Evolutionary conservation across 1,140 invertebrate genomes (phyloP).

Genomic region (Cotesia typhae): DNA sequence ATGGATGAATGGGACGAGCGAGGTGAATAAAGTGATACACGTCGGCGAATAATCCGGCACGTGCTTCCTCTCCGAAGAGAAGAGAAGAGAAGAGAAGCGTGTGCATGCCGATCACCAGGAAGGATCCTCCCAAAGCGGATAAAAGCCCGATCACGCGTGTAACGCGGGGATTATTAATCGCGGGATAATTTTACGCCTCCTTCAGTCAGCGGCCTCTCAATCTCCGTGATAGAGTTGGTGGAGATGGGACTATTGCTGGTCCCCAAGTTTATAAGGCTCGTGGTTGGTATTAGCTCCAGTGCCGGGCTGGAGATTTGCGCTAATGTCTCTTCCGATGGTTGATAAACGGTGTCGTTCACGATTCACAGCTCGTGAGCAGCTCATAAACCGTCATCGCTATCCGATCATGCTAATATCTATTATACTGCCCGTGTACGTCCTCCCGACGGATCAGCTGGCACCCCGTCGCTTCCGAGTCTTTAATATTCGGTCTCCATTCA

Average conservation of each 20-base stretch:
- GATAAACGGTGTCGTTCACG: slow-evolving; percentile 45
- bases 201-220: slow-evolving; percentile 32
- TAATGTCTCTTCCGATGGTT: slow-evolving; percentile 65
- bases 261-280: slow-evolving; percentile 44
- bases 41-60: slow-evolving; percentile 43
- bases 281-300: slow-evolving; percentile 51
- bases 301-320: slow-evolving; percentile 53
- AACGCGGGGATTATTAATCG: slow-evolving; percentile 65
- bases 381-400: slow-evolving; percentile 44
- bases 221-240: slow-evolving; percentile 29
- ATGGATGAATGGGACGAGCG: slow-evolving; percentile 30
- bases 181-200: slow-evolving; percentile 59
- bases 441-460: too few relatives aligned
- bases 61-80: slow-evolving; percentile 27
- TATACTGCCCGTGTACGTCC: too few relatives aligned
- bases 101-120: slow-evolving; percentile 41
- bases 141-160: slow-evolving; percentile 64
- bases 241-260: slow-evolving; percentile 29
- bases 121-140: slow-evolving; percentile 45
- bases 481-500: too few relatives aligned
- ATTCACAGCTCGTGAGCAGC: slow-evolving; percentile 49
- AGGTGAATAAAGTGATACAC: slow-evolving; percentile 38
- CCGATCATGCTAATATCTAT: too few relatives aligned
- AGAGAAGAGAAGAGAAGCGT: slow-evolving; percentile 41
- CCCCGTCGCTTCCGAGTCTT: too few relatives aligned